These are phyloP conservation scores for Hydrotaea cyrtoneurina DNA, from an alignment of 2,888 invertebrate species.

Conservation along the genomic window DNA sequence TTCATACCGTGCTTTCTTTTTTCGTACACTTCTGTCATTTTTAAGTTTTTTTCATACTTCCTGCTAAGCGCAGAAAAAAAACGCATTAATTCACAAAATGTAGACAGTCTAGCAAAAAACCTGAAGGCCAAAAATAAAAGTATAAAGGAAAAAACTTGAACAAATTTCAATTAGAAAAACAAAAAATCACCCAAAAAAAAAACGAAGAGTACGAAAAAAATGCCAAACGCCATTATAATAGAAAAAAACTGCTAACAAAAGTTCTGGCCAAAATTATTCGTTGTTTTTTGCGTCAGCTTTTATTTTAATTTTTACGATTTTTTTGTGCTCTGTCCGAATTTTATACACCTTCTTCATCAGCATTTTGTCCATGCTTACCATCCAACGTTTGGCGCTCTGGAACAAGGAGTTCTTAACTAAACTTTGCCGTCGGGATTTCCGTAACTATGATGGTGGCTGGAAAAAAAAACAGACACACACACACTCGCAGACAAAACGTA, in stretches of 20 bases:
- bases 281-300: constrained; percentile 47
- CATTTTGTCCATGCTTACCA: constrained; percentile 45
- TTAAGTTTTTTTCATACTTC: constrained; percentile 21
- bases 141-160: constrained; percentile 40
- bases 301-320: constrained; percentile 36
- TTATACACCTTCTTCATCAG: constrained; percentile 29
- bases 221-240: constrained; percentile 39
- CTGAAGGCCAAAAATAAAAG: constrained; percentile 66
- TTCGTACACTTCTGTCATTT: constrained; percentile 33
- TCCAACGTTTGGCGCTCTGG: constrained; percentile 27
- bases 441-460: constrained; percentile 70
- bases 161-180: constrained; percentile 65
- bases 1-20: constrained; percentile 14
- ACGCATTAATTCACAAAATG: constrained; percentile 66
- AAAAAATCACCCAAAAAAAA: constrained; percentile 41
- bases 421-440: constrained; percentile 76
- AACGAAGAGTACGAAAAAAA: constrained; percentile 31
- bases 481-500: constrained; percentile 1
- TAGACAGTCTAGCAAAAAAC: constrained; percentile 56
- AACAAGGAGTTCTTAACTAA: constrained; percentile 61
- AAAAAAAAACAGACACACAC: constrained; percentile 37
- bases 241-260: constrained; percentile 28
- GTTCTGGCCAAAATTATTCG: constrained; percentile 45
- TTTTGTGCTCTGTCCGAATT: constrained; percentile 16
- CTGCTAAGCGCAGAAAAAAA: constrained; percentile 34